Base-by-base conservation (phyloP, 2,888 invertebrate species). In the Heliconius charithonia region DNA sequence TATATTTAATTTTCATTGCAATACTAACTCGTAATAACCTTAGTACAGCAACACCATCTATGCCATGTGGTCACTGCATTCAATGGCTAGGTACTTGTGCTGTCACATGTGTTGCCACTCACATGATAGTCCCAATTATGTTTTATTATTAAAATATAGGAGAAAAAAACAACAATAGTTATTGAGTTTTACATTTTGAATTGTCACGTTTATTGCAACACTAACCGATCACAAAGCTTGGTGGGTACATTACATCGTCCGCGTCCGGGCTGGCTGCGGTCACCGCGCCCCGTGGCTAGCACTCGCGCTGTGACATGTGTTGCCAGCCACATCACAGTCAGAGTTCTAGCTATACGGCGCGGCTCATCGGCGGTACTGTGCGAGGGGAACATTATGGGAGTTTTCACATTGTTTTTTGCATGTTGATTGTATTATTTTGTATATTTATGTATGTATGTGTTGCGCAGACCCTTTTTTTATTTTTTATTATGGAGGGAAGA, bases 271-370 rank as follows among this genome's bases (percentile, higher is more conserved):
- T 59, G 22, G 59, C 59, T 29, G 76, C 83, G 59, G 59, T 32
- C 56, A 77, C 72, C 88, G 85, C 87, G 89, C 85, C 87, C 88
- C 90, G 92, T 92, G 92, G 91, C 96, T 96, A 96, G 97, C 95
- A 96, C 97, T 97, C 96, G 94, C 95, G 92, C 97, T 97, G 97
- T 97, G 97, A 97, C 96, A 94, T 97, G 97, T 98, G 97, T 96
- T 90, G 87, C 84, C 83, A 85, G 85, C 96, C 97, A 97, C 98
- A 98, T 98, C 98, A 98, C 98, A 98, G 98, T 97, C 98, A 97
- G 97, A 98, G 98, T 98, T 98, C 98, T 97, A 97, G 97, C 97
- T 97, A 93, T 95, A 97, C 96, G 96, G 92, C 93, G 93, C 82
- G 82, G 71, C 6, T 32, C 27, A n/a, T 70, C 75, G 63, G 56